phyloP scores from a whole-genome alignment of 2,113 vertebrate genomes.

The Syngnathus floridae region DNA sequence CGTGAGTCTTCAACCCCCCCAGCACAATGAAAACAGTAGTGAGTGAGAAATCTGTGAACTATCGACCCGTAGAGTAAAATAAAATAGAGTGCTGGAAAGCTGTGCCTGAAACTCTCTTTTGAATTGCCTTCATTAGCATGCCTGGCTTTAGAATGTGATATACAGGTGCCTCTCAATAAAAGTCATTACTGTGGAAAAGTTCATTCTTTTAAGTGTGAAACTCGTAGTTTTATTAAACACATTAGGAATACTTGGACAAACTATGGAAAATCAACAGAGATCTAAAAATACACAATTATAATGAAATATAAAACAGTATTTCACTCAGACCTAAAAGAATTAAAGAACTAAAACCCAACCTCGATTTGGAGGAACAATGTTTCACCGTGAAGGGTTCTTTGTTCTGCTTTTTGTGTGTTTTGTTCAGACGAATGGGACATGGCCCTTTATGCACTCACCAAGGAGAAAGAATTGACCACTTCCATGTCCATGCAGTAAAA shows the following conservation, averaged over 20 bases:
- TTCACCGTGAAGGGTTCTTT: constrained; percentile 11
- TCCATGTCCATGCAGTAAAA: constrained; percentile 35
- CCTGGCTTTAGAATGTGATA: neutral
- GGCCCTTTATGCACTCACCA: neutral
- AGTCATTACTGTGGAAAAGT: neutral
- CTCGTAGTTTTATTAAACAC: no score
- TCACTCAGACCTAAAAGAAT: neutral
- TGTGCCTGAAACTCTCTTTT: neutral
- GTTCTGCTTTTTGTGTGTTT: constrained; percentile 7
- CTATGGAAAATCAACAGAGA: no score
- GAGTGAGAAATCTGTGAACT: constrained; percentile 1
- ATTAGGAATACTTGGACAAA: no score
- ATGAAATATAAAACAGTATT: no score
- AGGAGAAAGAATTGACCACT: constrained; percentile 32
- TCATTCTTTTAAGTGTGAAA: no score
- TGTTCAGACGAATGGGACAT: constrained; percentile 3
- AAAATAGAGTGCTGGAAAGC: neutral
- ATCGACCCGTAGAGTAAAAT: neutral
- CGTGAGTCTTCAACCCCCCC: neutral
- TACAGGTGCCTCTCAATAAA: neutral
- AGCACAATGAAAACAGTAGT: neutral
- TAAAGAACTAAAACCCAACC: neutral
- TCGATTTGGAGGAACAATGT: neutral
- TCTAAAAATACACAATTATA: no score
- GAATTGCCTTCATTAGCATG: neutral